Evolutionary conservation across 2,797 vertebrate species (phyloP).

Genomic region (Prunella strophiata): DNA sequence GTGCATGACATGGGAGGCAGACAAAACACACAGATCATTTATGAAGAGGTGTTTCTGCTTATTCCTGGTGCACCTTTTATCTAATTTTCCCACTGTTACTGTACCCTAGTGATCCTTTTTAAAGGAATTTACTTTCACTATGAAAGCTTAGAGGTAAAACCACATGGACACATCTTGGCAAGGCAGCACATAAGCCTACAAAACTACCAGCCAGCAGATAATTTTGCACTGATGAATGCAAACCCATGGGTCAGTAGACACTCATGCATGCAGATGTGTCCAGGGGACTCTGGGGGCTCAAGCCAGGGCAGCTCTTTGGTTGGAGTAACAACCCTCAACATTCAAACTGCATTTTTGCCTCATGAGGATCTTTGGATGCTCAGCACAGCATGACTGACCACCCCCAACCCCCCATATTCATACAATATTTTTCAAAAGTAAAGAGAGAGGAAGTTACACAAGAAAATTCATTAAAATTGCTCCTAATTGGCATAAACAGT

Average conservation of each 20-base stretch:
- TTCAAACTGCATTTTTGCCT: background rate
- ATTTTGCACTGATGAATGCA: background rate
- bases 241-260: background rate
- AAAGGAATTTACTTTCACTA: background rate
- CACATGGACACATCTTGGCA: background rate
- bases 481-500: background rate
- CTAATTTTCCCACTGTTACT: background rate
- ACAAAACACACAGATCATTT: background rate
- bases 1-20: fast-evolving
- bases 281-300: background rate
- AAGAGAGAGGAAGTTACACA: background rate
- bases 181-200: background rate
- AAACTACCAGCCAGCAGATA: background rate
- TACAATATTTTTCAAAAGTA: background rate
- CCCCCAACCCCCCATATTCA: fast-evolving
- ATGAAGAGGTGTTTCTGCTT: background rate
- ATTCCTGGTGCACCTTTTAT: background rate
- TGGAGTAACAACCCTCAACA: background rate
- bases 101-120: background rate
- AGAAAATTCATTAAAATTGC: background rate
- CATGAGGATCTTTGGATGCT: background rate
- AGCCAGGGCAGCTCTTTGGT: background rate
- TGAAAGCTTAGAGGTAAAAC: background rate
- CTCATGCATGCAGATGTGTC: fast-evolving
- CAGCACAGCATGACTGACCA: background rate